Evolutionary conservation across 2,113 vertebrate genomes (phyloP), one percentile per base, ranked within the genome.

Genomic region (Tautogolabrus adspersus): DNA sequence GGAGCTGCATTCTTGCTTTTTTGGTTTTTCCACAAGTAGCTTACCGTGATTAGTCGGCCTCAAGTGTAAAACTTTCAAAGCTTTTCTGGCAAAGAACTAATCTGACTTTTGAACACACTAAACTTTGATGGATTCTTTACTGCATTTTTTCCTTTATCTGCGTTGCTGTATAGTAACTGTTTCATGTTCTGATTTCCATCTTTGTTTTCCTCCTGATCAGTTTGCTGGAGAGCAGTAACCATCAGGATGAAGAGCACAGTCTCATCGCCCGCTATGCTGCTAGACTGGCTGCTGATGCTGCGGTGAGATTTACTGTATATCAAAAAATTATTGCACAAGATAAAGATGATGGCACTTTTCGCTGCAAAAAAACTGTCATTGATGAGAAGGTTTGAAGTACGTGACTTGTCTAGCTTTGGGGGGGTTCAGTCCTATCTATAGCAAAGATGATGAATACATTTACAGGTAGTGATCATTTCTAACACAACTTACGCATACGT

Each of bases 231-330:
- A 96, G 95, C 21, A 95, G 96, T 49, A 97, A 93, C 88, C 95
- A 97, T 84, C 96, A 98, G 82, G 98, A 99, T 84, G 98, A 99
- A 89, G 98, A 99, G 23, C 98, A 99, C 90, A 96, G 95, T 84
- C 95, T 99, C 93, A 99, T 99, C 63, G 97, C 97, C 89, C 97
- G 97, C 91, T 99, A 99, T 0, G 98, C 98, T 70, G 98, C 98
- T 77, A 95, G 97, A 85, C 95, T 99, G 93, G 98, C 98, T 83
- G 97, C 97, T 78, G 97, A 98, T 92, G 96, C 97, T 61, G 93
- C 92, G 92, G 98, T 99, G 96, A 97, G 96, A 95, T 89, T 75
- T 51, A 42, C 34, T 62, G 19, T 58, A 40, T 70, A 55, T 18
- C 13, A 51, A 70, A 87, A 26, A 75, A 85, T 81, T 67, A 81